Evolutionary conservation across 2,113 vertebrate species (phyloP), one percentile per base, ranked within the genome.

Genomic region (Myodes glareolus): DNA sequence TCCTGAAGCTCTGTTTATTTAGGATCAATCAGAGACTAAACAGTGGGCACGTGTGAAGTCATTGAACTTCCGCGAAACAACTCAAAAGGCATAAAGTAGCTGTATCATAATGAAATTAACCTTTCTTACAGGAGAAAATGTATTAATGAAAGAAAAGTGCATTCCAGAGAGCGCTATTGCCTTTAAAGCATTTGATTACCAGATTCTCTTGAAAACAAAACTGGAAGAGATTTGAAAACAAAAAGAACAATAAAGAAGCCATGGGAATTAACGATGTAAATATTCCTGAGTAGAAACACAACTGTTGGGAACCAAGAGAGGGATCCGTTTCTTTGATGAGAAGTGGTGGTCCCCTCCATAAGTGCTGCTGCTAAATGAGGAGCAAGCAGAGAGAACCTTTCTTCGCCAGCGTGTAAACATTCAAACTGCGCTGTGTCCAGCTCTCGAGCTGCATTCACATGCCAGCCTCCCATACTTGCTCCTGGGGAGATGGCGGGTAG

Each of bases 1-100:
- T 88, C 88, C 85, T 84, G 23, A 95, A 94, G 31, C 70, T 94
- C 10, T 80, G 90, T 94, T 97, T 97, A 93, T 93, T 97, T 97
- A 84, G 93, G 78, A 33, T 90, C 84, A 73, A n/a, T 78, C 75
- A 85, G 78, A 93, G 77, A 97, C 87, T 96, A 93, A 97, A 94
- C 87, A 96, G 47, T 96, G 61, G 55, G 78, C 14, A 55, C 8
- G 2, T 92, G 85, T 82, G 70, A 96, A 52, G 90, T 92, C 81
- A 94, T 65, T 85, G 58, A 70, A 94, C 90, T 72, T 52, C 39
- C 75, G 78, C 45, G 36, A 84, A 42, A 88, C 85, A 65, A 92
- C 70, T 76, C 76, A 47, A 96, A 94, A 97, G 87, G 13, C 88
- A 77, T 90, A 36, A 96, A 97, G 58, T 92, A 92, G 92, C 89